Conservation (phyloP, 2,797 vertebrate species). For the Pterois miles region DNA sequence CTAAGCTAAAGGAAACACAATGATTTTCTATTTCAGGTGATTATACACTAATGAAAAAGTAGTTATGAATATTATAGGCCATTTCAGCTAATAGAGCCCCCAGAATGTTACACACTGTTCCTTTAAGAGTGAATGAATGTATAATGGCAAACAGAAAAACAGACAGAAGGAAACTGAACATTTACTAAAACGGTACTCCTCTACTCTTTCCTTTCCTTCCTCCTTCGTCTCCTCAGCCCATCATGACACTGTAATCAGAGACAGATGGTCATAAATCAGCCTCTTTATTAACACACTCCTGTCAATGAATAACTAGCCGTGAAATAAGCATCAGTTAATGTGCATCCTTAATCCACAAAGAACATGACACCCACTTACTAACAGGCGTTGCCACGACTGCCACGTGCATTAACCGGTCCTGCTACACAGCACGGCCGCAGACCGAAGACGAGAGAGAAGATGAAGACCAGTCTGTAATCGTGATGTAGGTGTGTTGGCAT, state of each 20-base stretch:
- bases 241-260: slow-evolving; percentile 20
- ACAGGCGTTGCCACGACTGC: neutral
- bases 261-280: slow-evolving; percentile 48
- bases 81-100: no score
- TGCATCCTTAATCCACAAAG: slow-evolving; percentile 33
- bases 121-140: neutral
- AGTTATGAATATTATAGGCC: no score
- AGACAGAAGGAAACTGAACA: neutral
- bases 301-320: slow-evolving; percentile 47
- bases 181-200: neutral
- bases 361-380: slow-evolving; percentile 37
- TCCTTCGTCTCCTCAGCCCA: neutral
- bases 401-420: neutral
- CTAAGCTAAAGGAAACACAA: no score
- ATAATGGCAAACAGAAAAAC: slow-evolving; percentile 1
- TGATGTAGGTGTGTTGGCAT: neutral
- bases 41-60: no score
- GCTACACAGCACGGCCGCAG: neutral
- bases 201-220: neutral
- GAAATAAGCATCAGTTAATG: slow-evolving; percentile 50
- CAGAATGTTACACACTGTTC: no score
- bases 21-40: no score
- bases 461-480: neutral
- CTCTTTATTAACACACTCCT: slow-evolving; percentile 41
- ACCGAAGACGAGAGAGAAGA: neutral